phyloP scores from a whole-genome alignment of 2,113 vertebrate genomes.

The Dicaeum eximium region DNA sequence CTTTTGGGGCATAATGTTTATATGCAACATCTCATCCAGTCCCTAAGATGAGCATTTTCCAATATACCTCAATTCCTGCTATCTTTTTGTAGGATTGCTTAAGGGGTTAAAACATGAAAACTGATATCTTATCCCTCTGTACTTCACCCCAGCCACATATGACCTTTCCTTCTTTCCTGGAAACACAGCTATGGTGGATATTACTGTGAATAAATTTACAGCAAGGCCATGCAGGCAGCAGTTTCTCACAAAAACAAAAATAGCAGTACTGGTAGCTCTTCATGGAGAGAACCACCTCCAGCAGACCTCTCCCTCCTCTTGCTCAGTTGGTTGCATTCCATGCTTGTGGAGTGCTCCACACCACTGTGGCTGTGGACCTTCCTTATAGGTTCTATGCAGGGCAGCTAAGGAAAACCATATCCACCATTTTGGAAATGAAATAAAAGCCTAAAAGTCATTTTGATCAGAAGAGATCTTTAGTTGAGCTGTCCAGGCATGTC shows the following conservation, averaged over 20 bases:
- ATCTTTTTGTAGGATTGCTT: neutral
- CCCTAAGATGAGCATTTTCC: neutral
- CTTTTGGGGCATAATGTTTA: neutral
- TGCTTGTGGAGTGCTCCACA: neutral
- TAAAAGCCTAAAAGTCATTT: neutral
- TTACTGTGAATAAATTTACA: neutral
- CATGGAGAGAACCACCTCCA: neutral
- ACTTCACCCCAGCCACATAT: neutral
- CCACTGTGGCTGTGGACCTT: neutral
- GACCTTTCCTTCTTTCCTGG: neutral
- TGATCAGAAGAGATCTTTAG: neutral
- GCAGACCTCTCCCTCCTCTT: neutral
- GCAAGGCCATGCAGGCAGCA: neutral
- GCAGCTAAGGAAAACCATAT: neutral
- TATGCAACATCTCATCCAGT: neutral
- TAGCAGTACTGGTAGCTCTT: neutral
- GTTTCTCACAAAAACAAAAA: neutral
- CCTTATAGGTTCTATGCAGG: neutral
- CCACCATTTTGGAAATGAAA: neutral
- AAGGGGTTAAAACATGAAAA: neutral
- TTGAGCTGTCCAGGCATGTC: neutral
- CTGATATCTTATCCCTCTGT: neutral
- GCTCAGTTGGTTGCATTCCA: neutral
- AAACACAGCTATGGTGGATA: neutral
- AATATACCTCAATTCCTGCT: neutral